Evolutionary conservation across 1,140 invertebrate genomes (phyloP).

Genomic region (Saxidomus purpurata): DNA sequence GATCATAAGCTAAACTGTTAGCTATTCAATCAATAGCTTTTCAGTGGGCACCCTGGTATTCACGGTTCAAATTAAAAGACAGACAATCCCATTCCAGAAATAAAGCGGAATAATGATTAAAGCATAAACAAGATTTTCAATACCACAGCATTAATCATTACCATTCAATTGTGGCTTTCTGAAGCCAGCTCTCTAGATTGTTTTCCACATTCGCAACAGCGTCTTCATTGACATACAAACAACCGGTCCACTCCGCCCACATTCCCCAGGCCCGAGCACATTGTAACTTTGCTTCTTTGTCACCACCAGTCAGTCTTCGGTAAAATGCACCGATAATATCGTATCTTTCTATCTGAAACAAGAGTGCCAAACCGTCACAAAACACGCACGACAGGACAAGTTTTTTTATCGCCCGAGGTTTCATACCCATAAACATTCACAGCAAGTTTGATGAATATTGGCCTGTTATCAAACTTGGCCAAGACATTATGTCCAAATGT

Average conservation of each 20-base stretch:
- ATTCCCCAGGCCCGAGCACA: conserved; percentile 83
- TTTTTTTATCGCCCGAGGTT: neutral
- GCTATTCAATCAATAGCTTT: too few relatives aligned
- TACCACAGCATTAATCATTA: too few relatives aligned
- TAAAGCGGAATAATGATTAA: too few relatives aligned
- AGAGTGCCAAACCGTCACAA: neutral
- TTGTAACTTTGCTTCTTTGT: conserved; percentile 73
- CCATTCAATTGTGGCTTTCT: conserved; percentile 86
- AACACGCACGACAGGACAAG: neutral
- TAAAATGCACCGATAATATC: conserved; percentile 85
- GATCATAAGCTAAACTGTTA: too few relatives aligned
- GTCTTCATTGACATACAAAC: conserved; percentile 77
- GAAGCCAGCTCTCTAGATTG: conserved; percentile 79
- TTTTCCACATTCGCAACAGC: conserved; percentile 72
- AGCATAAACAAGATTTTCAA: too few relatives aligned
- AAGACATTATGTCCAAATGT: too few relatives aligned
- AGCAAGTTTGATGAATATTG: neutral
- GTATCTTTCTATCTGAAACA: conserved; percentile 78
- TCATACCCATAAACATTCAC: neutral
- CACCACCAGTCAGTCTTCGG: conserved; percentile 80
- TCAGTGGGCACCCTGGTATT: too few relatives aligned
- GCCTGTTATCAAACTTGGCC: neutral
- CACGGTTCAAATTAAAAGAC: too few relatives aligned
- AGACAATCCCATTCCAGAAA: too few relatives aligned
- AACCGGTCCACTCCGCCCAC: conserved; percentile 85